phyloP scores from a whole-genome alignment of 1,140 invertebrate genomes.

The Halyomorpha halys region DNA sequence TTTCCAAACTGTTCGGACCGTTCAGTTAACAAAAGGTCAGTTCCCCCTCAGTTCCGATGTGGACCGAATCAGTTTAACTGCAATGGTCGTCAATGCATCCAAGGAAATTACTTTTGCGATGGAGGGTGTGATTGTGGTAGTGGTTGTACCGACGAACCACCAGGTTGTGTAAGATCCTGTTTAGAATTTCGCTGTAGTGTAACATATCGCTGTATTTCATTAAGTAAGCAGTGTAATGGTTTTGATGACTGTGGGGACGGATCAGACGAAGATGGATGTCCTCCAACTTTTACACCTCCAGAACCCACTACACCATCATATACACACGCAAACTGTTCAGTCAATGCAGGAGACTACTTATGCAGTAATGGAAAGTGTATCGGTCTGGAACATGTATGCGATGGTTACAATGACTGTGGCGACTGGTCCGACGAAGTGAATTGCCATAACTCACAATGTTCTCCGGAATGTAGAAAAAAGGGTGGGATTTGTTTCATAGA shows the following conservation, averaged over 20 bases:
- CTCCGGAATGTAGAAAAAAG: neutral
- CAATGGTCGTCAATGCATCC: too few species aligned
- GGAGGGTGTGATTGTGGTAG: neutral
- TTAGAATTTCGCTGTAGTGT: neutral
- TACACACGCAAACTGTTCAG: neutral
- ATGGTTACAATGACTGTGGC: neutral
- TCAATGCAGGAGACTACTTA: neutral
- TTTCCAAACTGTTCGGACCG: too few species aligned
- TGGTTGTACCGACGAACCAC: neutral
- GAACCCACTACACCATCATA: neutral
- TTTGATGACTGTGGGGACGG: conserved; percentile 55
- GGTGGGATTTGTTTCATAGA: neutral
- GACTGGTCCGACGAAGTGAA: neutral
- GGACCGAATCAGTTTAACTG: too few species aligned
- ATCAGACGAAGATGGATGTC: conserved; percentile 54
- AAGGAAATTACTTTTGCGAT: neutral
- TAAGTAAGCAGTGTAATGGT: conserved; percentile 50
- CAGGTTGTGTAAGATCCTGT: neutral
- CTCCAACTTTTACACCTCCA: too few species aligned
- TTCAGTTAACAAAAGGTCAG: too few species aligned
- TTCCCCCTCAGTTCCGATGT: too few species aligned
- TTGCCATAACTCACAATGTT: neutral
- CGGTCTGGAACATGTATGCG: neutral
- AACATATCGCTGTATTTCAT: conserved; percentile 50
- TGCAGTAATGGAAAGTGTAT: neutral